Evolutionary conservation across 2,888 invertebrate species (phyloP).

Genomic region (Synanthedon formicaeformis): DNA sequence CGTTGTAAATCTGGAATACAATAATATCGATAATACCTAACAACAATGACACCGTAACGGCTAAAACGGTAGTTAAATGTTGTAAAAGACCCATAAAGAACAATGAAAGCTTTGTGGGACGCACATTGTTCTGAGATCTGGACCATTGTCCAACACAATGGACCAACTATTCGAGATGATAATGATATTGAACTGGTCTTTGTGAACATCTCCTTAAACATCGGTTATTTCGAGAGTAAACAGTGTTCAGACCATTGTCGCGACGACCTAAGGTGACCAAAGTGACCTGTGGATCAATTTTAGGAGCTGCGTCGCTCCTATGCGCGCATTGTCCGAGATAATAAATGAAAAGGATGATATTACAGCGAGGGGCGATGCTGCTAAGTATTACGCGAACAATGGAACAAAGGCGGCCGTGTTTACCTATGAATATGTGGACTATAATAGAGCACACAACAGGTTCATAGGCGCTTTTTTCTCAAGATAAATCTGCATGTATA

Average conservation of each 20-base stretch:
- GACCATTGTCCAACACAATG: constrained; percentile 23
- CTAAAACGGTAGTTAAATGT: constrained; percentile 60
- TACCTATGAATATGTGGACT: constrained; percentile 66
- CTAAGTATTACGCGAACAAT: constrained; percentile 64
- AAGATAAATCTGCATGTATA: constrained; percentile 65
- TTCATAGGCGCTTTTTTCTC: constrained; percentile 54
- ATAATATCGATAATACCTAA: constrained; percentile 54
- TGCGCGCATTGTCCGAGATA: constrained; percentile 40
- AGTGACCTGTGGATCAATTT: constrained; percentile 53
- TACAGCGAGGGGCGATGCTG: constrained; percentile 60
- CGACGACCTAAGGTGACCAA: constrained; percentile 56
- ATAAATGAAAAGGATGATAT: constrained; percentile 48
- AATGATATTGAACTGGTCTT: constrained; percentile 14
- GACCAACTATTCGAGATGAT: constrained; percentile 14
- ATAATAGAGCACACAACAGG: constrained; percentile 61
- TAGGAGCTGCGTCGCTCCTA: constrained; percentile 23
- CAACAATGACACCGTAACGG: constrained; percentile 49
- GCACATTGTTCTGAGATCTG: constrained; percentile 42
- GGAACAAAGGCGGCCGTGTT: constrained; percentile 63
- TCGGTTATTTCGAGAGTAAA: constrained; percentile 40
- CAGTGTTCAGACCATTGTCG: constrained; percentile 45
- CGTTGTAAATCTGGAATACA: constrained; percentile 56
- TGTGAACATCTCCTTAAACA: constrained; percentile 17
- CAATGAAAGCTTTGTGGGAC: constrained; percentile 40
- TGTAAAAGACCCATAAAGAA: constrained; percentile 59